Conservation (phyloP, 2,113 vertebrate species). For the Circaetus gallicus region DNA sequence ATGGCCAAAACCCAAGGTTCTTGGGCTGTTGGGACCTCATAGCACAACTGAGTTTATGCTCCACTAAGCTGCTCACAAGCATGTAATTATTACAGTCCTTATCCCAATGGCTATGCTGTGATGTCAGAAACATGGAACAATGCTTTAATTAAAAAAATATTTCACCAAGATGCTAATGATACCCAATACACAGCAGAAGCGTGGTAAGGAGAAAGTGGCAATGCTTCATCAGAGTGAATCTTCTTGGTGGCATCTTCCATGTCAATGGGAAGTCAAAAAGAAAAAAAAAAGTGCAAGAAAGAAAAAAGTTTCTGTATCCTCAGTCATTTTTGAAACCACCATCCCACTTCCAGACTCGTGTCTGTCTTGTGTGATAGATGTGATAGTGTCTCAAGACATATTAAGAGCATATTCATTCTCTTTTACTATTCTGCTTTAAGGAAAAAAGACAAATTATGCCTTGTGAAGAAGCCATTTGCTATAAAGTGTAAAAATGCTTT, state of each 20-base stretch:
- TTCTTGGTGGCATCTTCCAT: background rate
- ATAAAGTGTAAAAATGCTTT: constrained; percentile 77
- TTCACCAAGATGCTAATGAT: background rate
- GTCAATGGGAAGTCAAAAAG: background rate
- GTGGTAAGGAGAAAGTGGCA: background rate
- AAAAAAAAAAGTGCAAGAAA: background rate
- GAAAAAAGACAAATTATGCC: constrained; percentile 74
- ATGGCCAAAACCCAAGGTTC: background rate
- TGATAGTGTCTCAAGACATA: background rate
- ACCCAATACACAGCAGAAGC: background rate
- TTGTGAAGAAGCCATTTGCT: constrained; percentile 72
- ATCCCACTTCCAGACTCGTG: background rate
- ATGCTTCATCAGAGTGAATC: background rate
- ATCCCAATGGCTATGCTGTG: background rate
- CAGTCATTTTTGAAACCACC: background rate
- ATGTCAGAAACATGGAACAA: background rate
- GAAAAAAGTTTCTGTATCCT: background rate
- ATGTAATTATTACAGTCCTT: background rate
- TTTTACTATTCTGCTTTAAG: constrained; percentile 15
- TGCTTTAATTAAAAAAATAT: background rate
- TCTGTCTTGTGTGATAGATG: background rate
- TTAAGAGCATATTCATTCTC: background rate
- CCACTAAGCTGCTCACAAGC: background rate
- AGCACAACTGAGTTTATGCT: background rate
- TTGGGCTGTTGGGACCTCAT: background rate